Evolutionary conservation across 2,888 invertebrate genomes (phyloP).

Genomic region (Octodonta nipae): DNA sequence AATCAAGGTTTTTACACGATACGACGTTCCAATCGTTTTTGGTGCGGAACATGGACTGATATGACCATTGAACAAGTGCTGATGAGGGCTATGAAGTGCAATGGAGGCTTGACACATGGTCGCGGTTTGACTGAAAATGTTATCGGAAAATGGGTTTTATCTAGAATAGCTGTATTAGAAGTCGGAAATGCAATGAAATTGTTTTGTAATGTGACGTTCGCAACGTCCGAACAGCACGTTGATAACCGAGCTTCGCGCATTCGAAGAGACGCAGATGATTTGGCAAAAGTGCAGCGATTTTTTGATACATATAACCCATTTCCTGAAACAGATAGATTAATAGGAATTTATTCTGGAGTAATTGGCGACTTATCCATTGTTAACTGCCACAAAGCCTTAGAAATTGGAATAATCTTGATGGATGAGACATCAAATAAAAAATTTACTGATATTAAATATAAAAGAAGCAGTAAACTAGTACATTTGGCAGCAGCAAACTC

Average conservation of each 20-base stretch:
- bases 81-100: not conserved
- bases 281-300: slow-evolving; percentile 1
- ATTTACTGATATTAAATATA: slow-evolving; percentile 1
- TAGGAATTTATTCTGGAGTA: not conserved
- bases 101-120: slow-evolving; percentile 2
- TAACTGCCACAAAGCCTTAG: slow-evolving; percentile 1
- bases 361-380: not conserved
- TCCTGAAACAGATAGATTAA: slow-evolving; percentile 2
- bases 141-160: slow-evolving; percentile 2
- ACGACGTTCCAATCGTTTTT: not conserved
- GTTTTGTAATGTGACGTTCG: slow-evolving; percentile 3
- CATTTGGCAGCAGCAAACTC: not conserved
- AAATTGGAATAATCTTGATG: not conserved
- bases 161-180: slow-evolving; percentile 1
- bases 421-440: not conserved
- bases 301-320: slow-evolving; percentile 5
- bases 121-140: slow-evolving; percentile 1
- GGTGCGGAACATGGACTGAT: not conserved
- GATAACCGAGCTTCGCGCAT: not conserved
- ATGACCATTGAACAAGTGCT: too few species aligned
- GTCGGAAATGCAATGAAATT: slow-evolving; percentile 2
- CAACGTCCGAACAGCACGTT: slow-evolving; percentile 3
- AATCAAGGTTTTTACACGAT: not conserved
- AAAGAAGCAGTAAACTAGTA: slow-evolving; percentile 1
- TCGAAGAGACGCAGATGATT: not conserved